Base-by-base conservation (phyloP, 2,888 invertebrate genomes). In the Caenorhabditis wallacei region DNA sequence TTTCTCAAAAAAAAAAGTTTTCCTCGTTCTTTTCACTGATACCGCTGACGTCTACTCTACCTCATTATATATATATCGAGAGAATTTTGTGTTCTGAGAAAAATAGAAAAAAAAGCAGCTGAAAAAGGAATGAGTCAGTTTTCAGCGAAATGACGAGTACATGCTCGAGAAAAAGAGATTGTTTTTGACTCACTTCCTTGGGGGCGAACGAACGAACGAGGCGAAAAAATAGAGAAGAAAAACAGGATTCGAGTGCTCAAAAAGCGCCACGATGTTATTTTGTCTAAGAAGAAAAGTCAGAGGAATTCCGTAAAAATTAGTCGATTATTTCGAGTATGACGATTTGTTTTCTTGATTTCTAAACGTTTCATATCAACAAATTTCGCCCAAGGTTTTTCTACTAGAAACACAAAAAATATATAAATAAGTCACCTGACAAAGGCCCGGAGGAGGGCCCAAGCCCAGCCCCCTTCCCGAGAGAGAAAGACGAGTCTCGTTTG, bases 121-220 rank as follows among this genome's bases (percentile, higher is more conserved):
- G 68, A 68, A 76, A 68, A 51, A 35, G 66, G 48, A 46, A 61
- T 66, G 75, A 75, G 66, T 75, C 66, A 56, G 56, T 56, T 68
- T 76, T 76, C 76, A 35, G 76, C 56, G 76, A 76, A 76, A 66
- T 68, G 76, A 76, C 76, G 76, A 75, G 75, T 75, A 59, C 66
- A 75, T 59, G 66, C 66, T 66, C 56, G 57, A 75, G 51, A 66
- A 46, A 66, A 69, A 66, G 26, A 48, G 66, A 63, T 72, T 72
- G 72, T 68, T 76, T 76, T 68, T 61, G 76, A 68, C 59, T 76
- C 76, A 68, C 76, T 76, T 68, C 68, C 76, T 61, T 53, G 68
- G 46, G 57, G 57, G 75, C 59, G 75, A n/a, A n/a, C n/a, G n/a
- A n/a, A 59, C 66, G 64, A 68, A 20, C 46, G 56, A 68, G n/a